phyloP scores from a whole-genome alignment of 2,113 vertebrate genomes.

The Tychaedon coryphoeus region DNA sequence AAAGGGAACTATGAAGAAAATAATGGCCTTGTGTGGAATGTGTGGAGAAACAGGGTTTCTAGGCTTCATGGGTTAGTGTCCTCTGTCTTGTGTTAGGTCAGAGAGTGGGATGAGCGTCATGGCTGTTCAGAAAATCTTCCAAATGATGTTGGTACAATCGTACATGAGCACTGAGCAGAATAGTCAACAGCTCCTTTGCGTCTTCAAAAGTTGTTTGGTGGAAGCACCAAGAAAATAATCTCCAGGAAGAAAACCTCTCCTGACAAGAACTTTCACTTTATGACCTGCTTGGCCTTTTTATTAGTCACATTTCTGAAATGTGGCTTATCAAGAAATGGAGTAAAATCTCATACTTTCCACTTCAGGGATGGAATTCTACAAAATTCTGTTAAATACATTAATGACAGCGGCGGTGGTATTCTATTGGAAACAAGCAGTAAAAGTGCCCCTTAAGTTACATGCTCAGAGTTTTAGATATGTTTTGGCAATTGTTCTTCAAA shows the following conservation, averaged over 20 bases:
- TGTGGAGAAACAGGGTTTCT: not conserved
- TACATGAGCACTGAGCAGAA: not conserved
- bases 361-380: not conserved
- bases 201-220: not conserved
- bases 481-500: not conserved
- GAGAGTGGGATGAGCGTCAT: not conserved
- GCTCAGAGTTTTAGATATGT: not conserved
- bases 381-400: not conserved
- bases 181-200: not conserved
- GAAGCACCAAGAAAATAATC: not conserved
- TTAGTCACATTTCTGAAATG: not conserved
- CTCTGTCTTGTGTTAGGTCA: not conserved
- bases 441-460: not conserved
- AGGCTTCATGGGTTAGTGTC: not conserved
- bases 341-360: not conserved
- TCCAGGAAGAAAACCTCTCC: not conserved
- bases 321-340: not conserved
- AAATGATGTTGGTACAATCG: not conserved
- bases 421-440: not conserved
- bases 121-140: not conserved
- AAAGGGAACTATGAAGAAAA: not conserved
- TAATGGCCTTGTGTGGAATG: not conserved
- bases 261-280: not conserved
- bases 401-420: not conserved
- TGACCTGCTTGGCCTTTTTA: not conserved